Base-by-base conservation (phyloP, 2,113 vertebrate genomes). In the Dendrocopos noguchii region DNA sequence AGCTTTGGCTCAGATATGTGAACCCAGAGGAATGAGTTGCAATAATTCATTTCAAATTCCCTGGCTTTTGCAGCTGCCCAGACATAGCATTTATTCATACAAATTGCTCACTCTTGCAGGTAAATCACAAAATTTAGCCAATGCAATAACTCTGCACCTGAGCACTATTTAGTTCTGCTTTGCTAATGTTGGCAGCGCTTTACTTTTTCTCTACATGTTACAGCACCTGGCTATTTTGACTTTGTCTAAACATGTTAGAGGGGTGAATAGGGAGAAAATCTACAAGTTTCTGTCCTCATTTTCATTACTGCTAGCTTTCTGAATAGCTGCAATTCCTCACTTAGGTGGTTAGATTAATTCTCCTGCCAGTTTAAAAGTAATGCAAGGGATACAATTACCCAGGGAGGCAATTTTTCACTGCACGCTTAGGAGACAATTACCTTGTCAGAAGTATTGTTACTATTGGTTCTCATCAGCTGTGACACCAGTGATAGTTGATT, bases 141-240 rank as follows among this genome's bases (percentile, higher is more conserved):
- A 19, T 44, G 87, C 70, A 68, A 50, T 82, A 88, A 74, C 59
- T 95, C 94, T 89, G 78, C 94, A 94, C 84, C 91, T 94, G 92
- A 93, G 88, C 67, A 9, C 91, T 84, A 73, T 63, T 92, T 95
- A 34, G 67, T 80, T 92, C 71, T 81, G 87, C 84, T 81, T 84
- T 82, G 31, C 56, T 59, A 50, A 63, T 55, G 55, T 28, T 91
- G 70, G 46, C 67, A 92, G 74, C 21, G 4, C 46, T 81, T 92
- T 61, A 24, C 7, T 71, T 67, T 63, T 84, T 56, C 66, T 87
- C 80, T 90, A 0, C 79, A 15, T 24, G 15, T 87, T 74, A 15
- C 52, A 80, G 64, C 52, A 87, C 56, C 76, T 80, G 56, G 36
- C 34, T 93, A 2, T 36, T 85, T 84, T 91, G 87, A 33, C 74